Conservation (phyloP, 2,797 vertebrate species). For the Chelon labrosus region DNA sequence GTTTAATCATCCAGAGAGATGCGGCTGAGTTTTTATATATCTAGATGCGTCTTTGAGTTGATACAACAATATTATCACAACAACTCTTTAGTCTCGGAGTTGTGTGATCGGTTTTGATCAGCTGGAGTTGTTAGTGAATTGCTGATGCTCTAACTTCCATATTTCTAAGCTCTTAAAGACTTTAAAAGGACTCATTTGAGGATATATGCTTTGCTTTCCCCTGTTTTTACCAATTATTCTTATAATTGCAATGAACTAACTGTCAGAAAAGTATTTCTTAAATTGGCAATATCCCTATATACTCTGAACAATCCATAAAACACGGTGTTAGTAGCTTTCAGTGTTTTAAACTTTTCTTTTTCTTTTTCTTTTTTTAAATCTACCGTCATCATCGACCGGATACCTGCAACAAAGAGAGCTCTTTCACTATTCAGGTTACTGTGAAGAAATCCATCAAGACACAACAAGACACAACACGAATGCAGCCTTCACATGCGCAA, state of each 20-base stretch:
- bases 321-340: not conserved
- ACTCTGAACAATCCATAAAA: no score
- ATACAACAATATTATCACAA: not conserved
- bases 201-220: not conserved
- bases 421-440: constrained; percentile 30
- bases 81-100: not conserved
- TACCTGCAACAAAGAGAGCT: constrained; percentile 9
- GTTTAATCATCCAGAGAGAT: not conserved
- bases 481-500: constrained; percentile 16
- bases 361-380: not conserved
- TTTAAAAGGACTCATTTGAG: not conserved
- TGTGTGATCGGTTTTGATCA: not conserved
- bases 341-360: not conserved
- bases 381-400: not conserved
- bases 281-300: no score
- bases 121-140: not conserved
- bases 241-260: not conserved
- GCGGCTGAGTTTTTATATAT: not conserved
- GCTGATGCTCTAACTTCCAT: not conserved
- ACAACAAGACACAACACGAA: constrained; percentile 74
- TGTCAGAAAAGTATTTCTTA: not conserved
- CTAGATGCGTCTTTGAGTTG: not conserved
- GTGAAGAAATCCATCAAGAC: constrained; percentile 36
- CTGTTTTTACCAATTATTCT: not conserved
- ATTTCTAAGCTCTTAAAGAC: constrained; percentile 5